Evolutionary conservation across 2,888 invertebrate genomes (phyloP), one percentile per base, ranked within the genome.

Genomic region (Drosophila subquinaria): DNA sequence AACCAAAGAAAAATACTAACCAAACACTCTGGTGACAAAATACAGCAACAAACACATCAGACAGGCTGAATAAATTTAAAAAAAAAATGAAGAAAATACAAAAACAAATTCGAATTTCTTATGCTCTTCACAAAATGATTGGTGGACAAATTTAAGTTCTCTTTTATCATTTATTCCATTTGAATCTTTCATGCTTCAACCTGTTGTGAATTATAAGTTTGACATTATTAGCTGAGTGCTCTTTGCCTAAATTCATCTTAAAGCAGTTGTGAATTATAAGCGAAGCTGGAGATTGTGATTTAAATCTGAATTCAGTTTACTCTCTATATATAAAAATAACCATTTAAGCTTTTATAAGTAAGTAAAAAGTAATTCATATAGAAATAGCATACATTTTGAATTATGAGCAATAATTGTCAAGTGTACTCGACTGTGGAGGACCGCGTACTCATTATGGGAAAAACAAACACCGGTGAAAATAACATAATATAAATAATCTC

Each of bases 21-120:
- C 40, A 66, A 76, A 52, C 64, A 64, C 33, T 69, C 61, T 10
- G 23, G 40, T 30, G 40, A 40, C 43, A 63, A 52, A 45, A 47
- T 36, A 35, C 48, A 27, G 30, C 35, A 60, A 23, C 51, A 33
- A 13, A 23, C 4, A 43, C 11, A 17, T 13, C 43, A 17, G 20
- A 50, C 59, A 50, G 33, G 10, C 33, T 30, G 40, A 36, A 35
- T 35, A 23, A 36, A 42, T 30, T 55, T 5, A 36, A n/a, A 20
- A 35, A 47, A 27, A n/a, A 23, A 23, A 23, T 4, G 23, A 23
- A 23, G 23, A 23, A 23, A 23, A 11, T 4, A 45, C 0, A 38
- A 13, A 30, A 15, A 23, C 17, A 23, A 35, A 48, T 15, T 36
- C 55, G 43, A 56, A 56, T n/a, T 35, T 5, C 5, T 15, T 5